Evolutionary conservation across 1,140 invertebrate genomes (phyloP), one percentile per base, ranked within the genome.

Genomic region (Phthorimaea operculella): DNA sequence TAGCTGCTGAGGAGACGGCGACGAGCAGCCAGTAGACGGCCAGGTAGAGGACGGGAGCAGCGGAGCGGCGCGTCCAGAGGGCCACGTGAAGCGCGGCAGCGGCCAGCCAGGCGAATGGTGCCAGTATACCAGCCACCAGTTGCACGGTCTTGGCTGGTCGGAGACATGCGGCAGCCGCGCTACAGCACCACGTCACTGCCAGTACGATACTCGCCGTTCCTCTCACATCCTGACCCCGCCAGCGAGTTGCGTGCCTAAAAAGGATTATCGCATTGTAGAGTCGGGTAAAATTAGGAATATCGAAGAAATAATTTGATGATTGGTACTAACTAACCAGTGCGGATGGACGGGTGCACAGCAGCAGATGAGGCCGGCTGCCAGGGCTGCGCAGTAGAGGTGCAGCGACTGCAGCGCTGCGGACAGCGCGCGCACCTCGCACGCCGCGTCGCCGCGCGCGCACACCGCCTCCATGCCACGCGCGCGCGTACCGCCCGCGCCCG

Each of bases 361-460:
- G 55, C 72, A 80, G 21, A 82, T 72, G 54, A 81, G 73, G 4
- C 74, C 79, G 3, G 76, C 69, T 18, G 72, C 64, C 54, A 82
- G 70, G 49, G 70, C 59, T 12, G 76, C 73, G 63, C 79, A 82
- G 70, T 84, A 84, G 2, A 84, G 64, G 59, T 79, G 78, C 50
- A 84, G 54, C 17, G 70, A 67, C 56, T 82, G 81, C 52, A 84
- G 64, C 39, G 75, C 72, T 0, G 75, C 76, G n/a, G 70, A 57
- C 48, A 82, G 68, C 34, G 68, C 79, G 57, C 72, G 66, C 51
- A 62, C 53, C 18, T 62, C 66, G 55, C 81, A 84, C 11, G 59
- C 55, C 8, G 45, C 45, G 54, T 77, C 70, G 33, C 58, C 66
- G 28, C 55, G 60, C 50, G 34, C 66, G 60, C 81, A 84, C 21